phyloP scores from a whole-genome alignment of 1,140 invertebrate species.

The Daktulosphaira vitifoliae region DNA sequence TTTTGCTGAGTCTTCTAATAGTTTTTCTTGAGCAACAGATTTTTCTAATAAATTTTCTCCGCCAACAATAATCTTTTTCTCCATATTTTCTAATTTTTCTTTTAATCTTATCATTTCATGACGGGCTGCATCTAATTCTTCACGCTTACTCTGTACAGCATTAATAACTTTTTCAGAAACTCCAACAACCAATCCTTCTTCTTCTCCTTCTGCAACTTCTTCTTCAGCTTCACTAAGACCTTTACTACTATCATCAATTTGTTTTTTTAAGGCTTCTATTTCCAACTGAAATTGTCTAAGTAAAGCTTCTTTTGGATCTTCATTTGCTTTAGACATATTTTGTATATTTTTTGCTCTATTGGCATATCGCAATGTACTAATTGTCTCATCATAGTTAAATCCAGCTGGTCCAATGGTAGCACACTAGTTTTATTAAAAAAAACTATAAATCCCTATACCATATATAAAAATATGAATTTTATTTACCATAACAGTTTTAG shows the following conservation, averaged over 20 bases:
- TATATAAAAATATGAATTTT: constrained; percentile 23
- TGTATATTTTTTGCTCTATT: constrained; percentile 96
- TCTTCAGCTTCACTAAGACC: constrained; percentile 41
- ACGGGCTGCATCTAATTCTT: constrained; percentile 45
- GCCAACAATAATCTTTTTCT: constrained; percentile 93
- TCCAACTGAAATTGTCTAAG: constrained; percentile 93
- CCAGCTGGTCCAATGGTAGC: constrained; percentile 94
- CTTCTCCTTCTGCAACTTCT: constrained; percentile 47
- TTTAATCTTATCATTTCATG: constrained; percentile 42
- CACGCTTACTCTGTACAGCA: constrained; percentile 48
- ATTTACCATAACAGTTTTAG: constrained; percentile 87
- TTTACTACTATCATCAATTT: constrained; percentile 52
- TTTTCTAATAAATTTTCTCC: constrained; percentile 98
- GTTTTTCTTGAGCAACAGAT: constrained; percentile 83
- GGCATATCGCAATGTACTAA: constrained; percentile 93
- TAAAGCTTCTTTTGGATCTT: constrained; percentile 95
- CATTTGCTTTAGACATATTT: constrained; percentile 92
- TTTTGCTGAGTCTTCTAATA: constrained; percentile 80
- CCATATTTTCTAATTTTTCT: constrained; percentile 79
- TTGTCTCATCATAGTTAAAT: constrained; percentile 94
- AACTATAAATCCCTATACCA: not conserved
- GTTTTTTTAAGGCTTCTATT: constrained; percentile 82
- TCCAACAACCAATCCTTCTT: constrained; percentile 45
- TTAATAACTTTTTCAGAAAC: constrained; percentile 5
- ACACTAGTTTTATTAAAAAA: constrained; percentile 47